Conservation (phyloP, 2,113 vertebrate species). For the Mirza zaza region DNA sequence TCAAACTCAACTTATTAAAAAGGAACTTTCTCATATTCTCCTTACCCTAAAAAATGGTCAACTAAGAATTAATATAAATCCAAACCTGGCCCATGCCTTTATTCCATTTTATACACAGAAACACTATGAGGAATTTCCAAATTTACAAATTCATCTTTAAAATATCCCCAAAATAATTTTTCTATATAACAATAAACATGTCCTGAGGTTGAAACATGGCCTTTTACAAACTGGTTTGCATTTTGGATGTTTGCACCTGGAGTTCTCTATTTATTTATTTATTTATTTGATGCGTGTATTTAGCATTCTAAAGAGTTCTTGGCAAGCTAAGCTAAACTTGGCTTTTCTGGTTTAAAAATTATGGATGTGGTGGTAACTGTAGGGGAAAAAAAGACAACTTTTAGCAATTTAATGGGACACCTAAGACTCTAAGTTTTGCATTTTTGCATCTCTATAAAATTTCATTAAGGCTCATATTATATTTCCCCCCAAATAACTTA, state of each 20-base stretch:
- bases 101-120: background rate
- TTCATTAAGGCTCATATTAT: conserved; percentile 14
- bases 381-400: background rate
- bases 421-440: conserved; percentile 1
- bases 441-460: conserved; percentile 22
- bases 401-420: conserved; percentile 2
- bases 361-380: background rate
- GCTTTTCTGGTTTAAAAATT: conserved; percentile 31
- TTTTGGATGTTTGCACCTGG: background rate
- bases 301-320: background rate
- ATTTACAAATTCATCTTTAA: background rate
- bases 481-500: background rate
- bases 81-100: background rate
- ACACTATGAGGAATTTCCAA: background rate
- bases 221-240: background rate
- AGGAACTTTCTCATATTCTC: background rate
- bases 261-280: background rate
- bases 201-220: conserved; percentile 1
- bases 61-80: background rate
- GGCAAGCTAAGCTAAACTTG: background rate
- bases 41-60: background rate
- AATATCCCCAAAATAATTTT: background rate
- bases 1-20: background rate
- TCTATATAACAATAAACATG: background rate
- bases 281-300: background rate